A percentile compares a stretch with the other conserved stretches of the same genome.
These are phyloP conservation scores for Stramonita haemastoma DNA, from an alignment of 2,888 invertebrate genomes.

Conservation along the genomic window DNA sequence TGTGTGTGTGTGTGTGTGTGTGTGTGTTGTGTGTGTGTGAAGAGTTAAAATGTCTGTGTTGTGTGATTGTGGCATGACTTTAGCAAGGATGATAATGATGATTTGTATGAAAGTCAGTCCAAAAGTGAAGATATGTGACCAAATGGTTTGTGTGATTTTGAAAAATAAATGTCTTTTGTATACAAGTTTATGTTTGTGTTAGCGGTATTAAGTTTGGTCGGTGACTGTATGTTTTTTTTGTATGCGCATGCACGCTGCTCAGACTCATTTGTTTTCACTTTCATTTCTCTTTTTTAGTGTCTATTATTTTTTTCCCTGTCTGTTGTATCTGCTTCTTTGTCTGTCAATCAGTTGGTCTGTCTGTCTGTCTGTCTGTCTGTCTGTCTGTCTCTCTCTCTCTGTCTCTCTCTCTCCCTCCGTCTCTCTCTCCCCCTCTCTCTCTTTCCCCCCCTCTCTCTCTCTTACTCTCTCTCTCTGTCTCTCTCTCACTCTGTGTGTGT, in stretches of 20 bases:
- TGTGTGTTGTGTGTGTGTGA: neutral
- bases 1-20: neutral
- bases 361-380: slow-evolving; percentile 10
- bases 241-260: too few relatives aligned
- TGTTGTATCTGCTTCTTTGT: too few relatives aligned
- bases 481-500: neutral
- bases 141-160: too few relatives aligned
- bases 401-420: neutral
- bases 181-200: too few relatives aligned
- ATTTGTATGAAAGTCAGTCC: neutral
- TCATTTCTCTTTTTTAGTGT: too few relatives aligned
- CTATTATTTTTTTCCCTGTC: too few relatives aligned
- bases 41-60: neutral
- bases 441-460: neutral
- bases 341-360: too few relatives aligned
- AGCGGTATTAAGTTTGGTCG: too few relatives aligned
- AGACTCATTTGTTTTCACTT: too few relatives aligned
- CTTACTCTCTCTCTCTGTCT: neutral
- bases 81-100: neutral
- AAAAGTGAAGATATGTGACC: neutral
- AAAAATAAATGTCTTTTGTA: too few relatives aligned
- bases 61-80: neutral
- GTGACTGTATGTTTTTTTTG: too few relatives aligned
- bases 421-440: neutral
- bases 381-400: neutral